Evolutionary conservation across 2,797 vertebrate genomes (phyloP).

Genomic region (Hippoglossus hippoglossus): DNA sequence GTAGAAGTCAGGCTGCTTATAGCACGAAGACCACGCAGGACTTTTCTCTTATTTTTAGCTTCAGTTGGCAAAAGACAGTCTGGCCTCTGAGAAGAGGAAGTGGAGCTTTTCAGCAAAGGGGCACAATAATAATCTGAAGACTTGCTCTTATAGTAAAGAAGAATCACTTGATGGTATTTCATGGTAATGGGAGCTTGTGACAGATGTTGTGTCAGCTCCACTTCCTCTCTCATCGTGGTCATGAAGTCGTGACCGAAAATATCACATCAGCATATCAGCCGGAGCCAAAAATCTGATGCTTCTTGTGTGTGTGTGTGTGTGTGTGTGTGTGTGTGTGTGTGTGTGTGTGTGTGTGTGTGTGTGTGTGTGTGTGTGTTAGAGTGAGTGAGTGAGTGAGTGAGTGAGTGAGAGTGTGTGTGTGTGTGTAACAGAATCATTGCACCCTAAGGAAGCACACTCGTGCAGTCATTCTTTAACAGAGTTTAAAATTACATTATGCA

Average conservation of each 20-base stretch:
- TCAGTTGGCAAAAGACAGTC: neutral
- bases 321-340: too few relatives aligned
- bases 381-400: too few relatives aligned
- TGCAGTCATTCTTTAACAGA: too few relatives aligned
- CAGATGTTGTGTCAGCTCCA: constrained; percentile 48
- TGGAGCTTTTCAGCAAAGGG: too few relatives aligned
- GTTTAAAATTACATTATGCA: too few relatives aligned
- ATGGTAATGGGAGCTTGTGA: constrained; percentile 7
- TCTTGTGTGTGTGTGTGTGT: too few relatives aligned
- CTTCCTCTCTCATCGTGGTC: constrained; percentile 42
- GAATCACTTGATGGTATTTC: neutral
- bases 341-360: too few relatives aligned
- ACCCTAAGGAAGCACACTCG: neutral
- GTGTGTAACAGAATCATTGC: neutral
- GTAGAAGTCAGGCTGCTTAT: neutral
- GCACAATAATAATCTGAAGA: neutral
- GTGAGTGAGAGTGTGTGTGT: too few relatives aligned
- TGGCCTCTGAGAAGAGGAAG: constrained; percentile 4
- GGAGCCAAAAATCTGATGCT: too few relatives aligned
- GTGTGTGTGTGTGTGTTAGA: neutral
- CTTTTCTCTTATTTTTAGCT: neutral
- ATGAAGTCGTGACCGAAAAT: too few relatives aligned
- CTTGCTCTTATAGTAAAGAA: neutral
- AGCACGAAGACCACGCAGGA: neutral
- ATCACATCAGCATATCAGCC: too few relatives aligned